These are phyloP conservation scores for Lates calcarifer DNA, from an alignment of 2,113 vertebrate genomes.

Conservation along the genomic window DNA sequence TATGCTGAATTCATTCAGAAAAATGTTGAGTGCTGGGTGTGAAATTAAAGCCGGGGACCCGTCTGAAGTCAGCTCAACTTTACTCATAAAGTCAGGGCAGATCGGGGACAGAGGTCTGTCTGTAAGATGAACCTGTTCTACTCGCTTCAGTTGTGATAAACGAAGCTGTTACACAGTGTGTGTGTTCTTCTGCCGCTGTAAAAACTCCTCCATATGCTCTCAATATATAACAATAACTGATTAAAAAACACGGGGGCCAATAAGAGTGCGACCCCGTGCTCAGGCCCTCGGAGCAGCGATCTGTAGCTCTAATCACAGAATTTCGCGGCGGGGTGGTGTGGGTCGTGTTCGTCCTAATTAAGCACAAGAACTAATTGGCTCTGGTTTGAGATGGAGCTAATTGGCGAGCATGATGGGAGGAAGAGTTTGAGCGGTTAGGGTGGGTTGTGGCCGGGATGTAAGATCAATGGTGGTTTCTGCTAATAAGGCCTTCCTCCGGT, in stretches of 20 bases:
- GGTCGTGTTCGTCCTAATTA: conserved; percentile 67
- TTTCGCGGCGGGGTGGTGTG: conserved; percentile 13
- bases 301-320: conserved; percentile 55
- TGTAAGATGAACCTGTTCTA: too few relatives aligned
- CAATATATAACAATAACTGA: background rate
- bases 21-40: too few relatives aligned
- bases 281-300: background rate
- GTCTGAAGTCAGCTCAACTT: too few relatives aligned
- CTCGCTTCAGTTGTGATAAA: too few relatives aligned
- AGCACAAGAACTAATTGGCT: conserved; percentile 65
- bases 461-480: conserved; percentile 42
- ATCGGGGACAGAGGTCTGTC: too few relatives aligned
- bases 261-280: background rate
- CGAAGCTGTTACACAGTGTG: too few relatives aligned
- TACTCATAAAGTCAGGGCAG: too few relatives aligned
- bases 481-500: conserved; percentile 36
- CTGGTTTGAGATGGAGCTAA: conserved; percentile 58
- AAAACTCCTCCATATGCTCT: background rate
- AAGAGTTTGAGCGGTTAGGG: conserved; percentile 26
- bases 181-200: too few relatives aligned
- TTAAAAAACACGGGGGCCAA: background rate
- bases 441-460: conserved; percentile 19
- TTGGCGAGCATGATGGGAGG: conserved; percentile 43
- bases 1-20: too few relatives aligned
- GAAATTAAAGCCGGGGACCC: too few relatives aligned